Evolutionary conservation across 2,113 vertebrate genomes (phyloP).

Genomic region (Heliornis fulica): DNA sequence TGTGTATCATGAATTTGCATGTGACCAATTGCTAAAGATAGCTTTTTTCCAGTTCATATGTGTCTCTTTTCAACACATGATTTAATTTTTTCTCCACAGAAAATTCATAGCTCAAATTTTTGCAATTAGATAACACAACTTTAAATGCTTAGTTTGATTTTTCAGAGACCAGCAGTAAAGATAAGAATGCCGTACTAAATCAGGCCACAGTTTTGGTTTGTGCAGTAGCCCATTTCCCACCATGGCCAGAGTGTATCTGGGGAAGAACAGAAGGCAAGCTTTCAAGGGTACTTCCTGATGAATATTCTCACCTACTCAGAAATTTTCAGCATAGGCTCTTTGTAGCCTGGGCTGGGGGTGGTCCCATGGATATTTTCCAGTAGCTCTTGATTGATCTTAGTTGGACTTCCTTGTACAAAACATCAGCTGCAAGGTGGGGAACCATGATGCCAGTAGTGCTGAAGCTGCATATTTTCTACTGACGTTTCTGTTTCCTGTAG

Average conservation of each 20-base stretch:
- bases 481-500: neutral
- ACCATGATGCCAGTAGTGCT: neutral
- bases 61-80: neutral
- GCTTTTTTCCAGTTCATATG: neutral
- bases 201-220: neutral
- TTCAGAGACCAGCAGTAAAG: neutral
- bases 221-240: neutral
- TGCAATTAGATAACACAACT: neutral
- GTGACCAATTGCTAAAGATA: neutral
- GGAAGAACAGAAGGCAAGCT: neutral
- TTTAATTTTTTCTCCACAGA: neutral
- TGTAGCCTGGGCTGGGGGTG: neutral
- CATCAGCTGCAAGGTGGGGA: neutral
- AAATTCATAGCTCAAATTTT: neutral
- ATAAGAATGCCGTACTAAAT: neutral
- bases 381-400: neutral
- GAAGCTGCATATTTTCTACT: neutral
- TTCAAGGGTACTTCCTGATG: neutral
- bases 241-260: neutral
- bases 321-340: neutral
- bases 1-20: neutral
- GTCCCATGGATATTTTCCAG: neutral
- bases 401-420: neutral
- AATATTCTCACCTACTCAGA: neutral
- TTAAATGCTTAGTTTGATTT: neutral